Percentiles rank a stretch among this genome's conserved stretches.
These are phyloP conservation scores for Chromobotia macracanthus DNA, from an alignment of 2,797 vertebrate genomes.

Conservation along the genomic window DNA sequence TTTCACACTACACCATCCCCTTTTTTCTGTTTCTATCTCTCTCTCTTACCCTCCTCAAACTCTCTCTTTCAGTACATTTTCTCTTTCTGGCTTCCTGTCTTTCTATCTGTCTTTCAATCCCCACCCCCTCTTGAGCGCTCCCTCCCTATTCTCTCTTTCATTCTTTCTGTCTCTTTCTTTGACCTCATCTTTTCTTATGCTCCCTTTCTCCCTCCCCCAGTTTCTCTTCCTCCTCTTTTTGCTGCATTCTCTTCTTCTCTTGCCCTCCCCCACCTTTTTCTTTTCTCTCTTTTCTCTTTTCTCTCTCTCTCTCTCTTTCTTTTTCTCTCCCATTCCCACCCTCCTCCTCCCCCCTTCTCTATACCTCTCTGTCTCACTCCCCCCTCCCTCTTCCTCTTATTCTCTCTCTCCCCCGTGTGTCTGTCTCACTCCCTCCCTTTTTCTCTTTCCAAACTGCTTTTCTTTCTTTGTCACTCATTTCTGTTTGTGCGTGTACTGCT, in stretches of 20 bases:
- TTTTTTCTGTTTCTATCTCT: slow-evolving; percentile 60
- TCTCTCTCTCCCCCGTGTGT: slow-evolving; percentile 72
- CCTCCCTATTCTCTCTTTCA: slow-evolving; percentile 61
- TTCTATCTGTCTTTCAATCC: slow-evolving; percentile 72
- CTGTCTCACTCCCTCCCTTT: slow-evolving; percentile 71
- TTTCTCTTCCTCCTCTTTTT: slow-evolving; percentile 62
- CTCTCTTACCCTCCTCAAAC: slow-evolving; percentile 64
- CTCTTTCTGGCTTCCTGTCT: slow-evolving; percentile 69
- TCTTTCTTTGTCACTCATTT: slow-evolving; percentile 76
- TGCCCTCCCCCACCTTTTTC: slow-evolving; percentile 58
- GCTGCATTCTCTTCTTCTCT: slow-evolving; percentile 66
- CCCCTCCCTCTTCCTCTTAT: slow-evolving; percentile 70
- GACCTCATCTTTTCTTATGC: slow-evolving; percentile 73
- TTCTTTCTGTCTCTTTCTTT: slow-evolving; percentile 69
- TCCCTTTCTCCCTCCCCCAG: slow-evolving; percentile 63
- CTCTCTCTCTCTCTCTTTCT: slow-evolving; percentile 64
- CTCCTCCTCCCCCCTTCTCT: slow-evolving; percentile 65
- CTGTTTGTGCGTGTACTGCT: slow-evolving; percentile 51
- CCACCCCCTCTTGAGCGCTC: slow-evolving; percentile 54
- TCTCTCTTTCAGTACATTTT: slow-evolving; percentile 71
- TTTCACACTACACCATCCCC: slow-evolving; percentile 78
- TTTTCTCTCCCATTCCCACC: slow-evolving; percentile 64
- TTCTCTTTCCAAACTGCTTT: slow-evolving; percentile 71
- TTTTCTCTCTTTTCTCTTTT: slow-evolving; percentile 58
- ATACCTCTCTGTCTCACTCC: slow-evolving; percentile 67